Evolutionary conservation across 2,888 invertebrate genomes (phyloP), one percentile per base, ranked within the genome.

Genomic region (Plagodis dolabraria): DNA sequence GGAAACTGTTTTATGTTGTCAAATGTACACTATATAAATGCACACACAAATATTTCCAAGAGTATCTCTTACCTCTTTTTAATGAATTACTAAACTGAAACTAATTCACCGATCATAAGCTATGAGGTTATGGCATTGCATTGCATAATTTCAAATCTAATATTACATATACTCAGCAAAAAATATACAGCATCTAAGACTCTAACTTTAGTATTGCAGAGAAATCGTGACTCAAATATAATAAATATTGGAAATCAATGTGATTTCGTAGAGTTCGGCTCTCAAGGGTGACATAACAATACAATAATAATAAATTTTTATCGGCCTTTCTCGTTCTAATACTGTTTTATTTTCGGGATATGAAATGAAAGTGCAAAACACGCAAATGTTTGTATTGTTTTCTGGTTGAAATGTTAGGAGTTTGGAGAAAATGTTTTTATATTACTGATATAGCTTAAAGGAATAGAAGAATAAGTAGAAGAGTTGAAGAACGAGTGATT

Each of bases 211-310:
- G 44, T 62, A 50, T 68, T 69, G 69, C 66, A 47, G 63, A 57
- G 64, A 69, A 66, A 60, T 69, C 69, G 69, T 70, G 65, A 67
- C 67, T 61, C 57, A 44, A 49, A 60, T 69, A 64, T 57, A 64
- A 68, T 65, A 66, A 66, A 67, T 69, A 67, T 66, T 67, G 69
- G 66, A 68, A 71, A 67, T 64, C 70, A 61, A 66, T 67, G 61
- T 53, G 60, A 57, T 64, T 60, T 60, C 56, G 61, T 44, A 50
- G 36, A 59, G 61, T 59, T 62, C 33, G 44, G 51, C 52, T 63
- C 68, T 60, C 65, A 8, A 40, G 56, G 57, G 65, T 67, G 67
- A 66, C 63, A 65, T 67, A 67, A 69, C 67, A 63, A 65, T 63
- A 65, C 64, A 58, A 58, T 61, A 60, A 66, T 60, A 59, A 60